Evolutionary conservation across 1,140 invertebrate genomes (phyloP).

Genomic region (Antheraea mylitta): DNA sequence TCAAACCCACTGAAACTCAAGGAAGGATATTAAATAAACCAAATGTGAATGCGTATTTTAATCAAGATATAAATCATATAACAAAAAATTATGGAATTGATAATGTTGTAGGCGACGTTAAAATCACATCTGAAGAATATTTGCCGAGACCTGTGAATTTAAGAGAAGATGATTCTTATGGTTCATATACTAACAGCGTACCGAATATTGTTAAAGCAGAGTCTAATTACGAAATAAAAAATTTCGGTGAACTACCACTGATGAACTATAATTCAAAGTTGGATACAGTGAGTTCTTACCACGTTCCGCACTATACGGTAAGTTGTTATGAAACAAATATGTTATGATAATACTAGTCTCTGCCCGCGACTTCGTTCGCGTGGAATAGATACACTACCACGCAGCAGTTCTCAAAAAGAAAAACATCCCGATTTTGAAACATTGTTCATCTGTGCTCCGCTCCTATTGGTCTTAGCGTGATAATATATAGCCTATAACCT

Average conservation of each 20-base stretch:
- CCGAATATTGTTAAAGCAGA: constrained; percentile 44
- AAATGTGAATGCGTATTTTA: constrained; percentile 11
- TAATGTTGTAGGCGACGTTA: not conserved
- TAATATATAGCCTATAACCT: too few species aligned
- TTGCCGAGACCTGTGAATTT: constrained; percentile 53
- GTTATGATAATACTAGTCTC: too few species aligned
- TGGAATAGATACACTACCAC: too few species aligned
- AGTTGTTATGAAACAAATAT: constrained; percentile 32
- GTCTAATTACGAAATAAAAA: constrained; percentile 48
- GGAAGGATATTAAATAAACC: constrained; percentile 8
- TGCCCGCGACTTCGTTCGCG: too few species aligned
- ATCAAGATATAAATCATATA: constrained; percentile 8
- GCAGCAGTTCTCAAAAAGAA: too few species aligned
- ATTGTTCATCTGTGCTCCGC: too few species aligned
- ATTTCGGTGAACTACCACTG: constrained; percentile 54
- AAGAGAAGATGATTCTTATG: constrained; percentile 46
- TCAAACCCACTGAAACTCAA: constrained; percentile 4
- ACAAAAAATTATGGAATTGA: not conserved
- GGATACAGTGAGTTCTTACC: constrained; percentile 60
- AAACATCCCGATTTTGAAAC: too few species aligned
- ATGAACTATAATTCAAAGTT: constrained; percentile 66
- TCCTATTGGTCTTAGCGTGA: too few species aligned
- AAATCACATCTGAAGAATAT: not conserved
- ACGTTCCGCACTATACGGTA: constrained; percentile 67
- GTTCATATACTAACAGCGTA: constrained; percentile 53